A percentile compares a stretch with the other conserved stretches of the same genome.
These are phyloP conservation scores for Nymphicus hollandicus DNA, from an alignment of 2,113 vertebrate genomes.

Conservation along the genomic window DNA sequence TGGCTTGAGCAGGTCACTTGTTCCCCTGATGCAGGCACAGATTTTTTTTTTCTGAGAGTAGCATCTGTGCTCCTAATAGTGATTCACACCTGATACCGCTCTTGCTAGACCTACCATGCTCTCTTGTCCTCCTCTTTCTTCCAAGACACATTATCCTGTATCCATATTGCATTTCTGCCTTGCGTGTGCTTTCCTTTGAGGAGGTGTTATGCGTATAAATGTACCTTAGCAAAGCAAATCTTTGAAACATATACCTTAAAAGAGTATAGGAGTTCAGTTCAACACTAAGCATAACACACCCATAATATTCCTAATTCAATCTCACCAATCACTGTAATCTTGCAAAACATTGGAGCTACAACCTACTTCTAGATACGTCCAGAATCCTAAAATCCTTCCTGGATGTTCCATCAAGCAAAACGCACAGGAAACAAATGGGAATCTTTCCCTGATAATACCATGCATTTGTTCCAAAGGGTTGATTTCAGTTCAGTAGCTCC, in stretches of 20 bases:
- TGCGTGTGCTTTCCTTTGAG: not conserved
- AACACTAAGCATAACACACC: not conserved
- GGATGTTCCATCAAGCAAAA: not conserved
- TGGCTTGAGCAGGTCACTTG: not conserved
- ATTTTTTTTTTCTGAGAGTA: not conserved
- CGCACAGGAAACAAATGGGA: not conserved
- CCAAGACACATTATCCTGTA: not conserved
- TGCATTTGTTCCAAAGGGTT: not conserved
- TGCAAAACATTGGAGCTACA: not conserved
- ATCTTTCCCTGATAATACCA: not conserved
- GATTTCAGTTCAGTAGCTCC: not conserved
- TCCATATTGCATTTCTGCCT: not conserved
- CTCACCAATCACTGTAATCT: not conserved
- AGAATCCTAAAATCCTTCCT: not conserved
- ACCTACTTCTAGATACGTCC: not conserved
- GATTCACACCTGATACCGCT: not conserved
- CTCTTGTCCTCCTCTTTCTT: not conserved
- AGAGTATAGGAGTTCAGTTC: not conserved
- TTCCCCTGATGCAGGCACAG: not conserved
- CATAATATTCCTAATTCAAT: not conserved
- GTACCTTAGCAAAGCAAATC: not conserved
- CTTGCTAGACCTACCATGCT: not conserved
- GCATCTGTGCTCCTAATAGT: not conserved
- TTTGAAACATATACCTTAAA: not conserved
- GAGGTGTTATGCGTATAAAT: not conserved